Evolutionary conservation across 2,888 invertebrate genomes (phyloP), one percentile per base, ranked within the genome.

Genomic region (Drosophila rellima): DNA sequence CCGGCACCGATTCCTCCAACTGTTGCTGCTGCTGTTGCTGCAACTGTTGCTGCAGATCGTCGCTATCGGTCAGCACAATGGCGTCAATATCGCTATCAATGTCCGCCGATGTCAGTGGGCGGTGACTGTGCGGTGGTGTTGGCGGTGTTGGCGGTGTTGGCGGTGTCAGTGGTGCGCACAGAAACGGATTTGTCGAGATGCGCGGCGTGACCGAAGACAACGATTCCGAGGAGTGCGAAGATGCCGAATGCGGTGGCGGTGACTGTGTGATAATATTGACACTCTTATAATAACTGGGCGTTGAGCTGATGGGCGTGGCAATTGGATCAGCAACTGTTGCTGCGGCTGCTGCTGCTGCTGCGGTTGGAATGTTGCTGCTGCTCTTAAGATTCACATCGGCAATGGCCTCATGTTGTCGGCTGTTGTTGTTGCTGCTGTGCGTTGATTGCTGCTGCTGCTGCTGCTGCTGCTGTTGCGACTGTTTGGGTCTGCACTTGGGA

Each of bases 401-500:
- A 51, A 67, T 65, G 6, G 7, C 18, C 18, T 75, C 82, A 80
- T 70, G 63, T 15, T 83, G 80, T 50, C 59, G 75, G 3, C 31
- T 45, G 82, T 55, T 63, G 66, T 13, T 61, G 57, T 37, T 61
- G 29, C 13, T 42, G 42, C 42, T 20, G 39, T 44, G 48, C 40
- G 40, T 40, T 5, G 11, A 29, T 20, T 11, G 23, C 55, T 78
- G 69, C 20, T 51, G 73, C 60, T 64, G 81, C 59, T 74, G 80
- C 47, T 61, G 66, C 33, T 62, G 71, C 13, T 55, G 62, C 5
- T 65, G 68, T 11, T 74, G 65, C 17, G 68, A 74, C 39, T 93
- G 93, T 91, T 95, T 94, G 82, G 96, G 96, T 90, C 96, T 95
- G 94, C 97, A 97, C 95, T 97, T 97, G 90, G 96, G 96, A 93